Conservation (phyloP, 2,113 vertebrate genomes). For the Mesembrinibis cayennensis region DNA sequence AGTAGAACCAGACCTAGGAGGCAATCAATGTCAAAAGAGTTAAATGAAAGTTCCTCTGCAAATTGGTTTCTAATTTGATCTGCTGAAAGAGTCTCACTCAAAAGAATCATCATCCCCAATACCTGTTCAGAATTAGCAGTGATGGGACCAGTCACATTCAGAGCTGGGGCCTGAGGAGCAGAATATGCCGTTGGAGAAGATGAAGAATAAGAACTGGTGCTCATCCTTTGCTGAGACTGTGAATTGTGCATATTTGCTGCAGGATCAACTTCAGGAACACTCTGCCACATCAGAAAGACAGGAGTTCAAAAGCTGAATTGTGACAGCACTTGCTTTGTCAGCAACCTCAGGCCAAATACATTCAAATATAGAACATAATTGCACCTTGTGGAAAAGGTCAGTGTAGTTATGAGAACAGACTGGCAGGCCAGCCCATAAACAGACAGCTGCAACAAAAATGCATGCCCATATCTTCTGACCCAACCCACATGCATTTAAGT, state of each 20-base stretch:
- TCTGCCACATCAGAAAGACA: slow-evolving; percentile 68
- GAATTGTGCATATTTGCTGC: slow-evolving; percentile 78
- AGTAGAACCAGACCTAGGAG: background rate
- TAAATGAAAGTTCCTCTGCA: background rate
- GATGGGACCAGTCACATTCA: slow-evolving; percentile 85
- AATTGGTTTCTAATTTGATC: background rate
- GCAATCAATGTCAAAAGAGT: background rate
- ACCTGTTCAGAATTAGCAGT: slow-evolving; percentile 95
- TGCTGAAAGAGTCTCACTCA: background rate
- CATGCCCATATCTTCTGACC: background rate
- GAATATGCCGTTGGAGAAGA: slow-evolving; percentile 71
- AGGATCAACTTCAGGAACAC: slow-evolving; percentile 90
- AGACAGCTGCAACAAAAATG: background rate
- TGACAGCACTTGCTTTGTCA: slow-evolving; percentile 37
- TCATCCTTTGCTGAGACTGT: slow-evolving; percentile 76
- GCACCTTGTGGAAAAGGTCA: slow-evolving; percentile 49
- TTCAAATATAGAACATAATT: slow-evolving; percentile 40
- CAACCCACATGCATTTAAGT: background rate
- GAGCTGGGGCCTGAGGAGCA: slow-evolving; percentile 75
- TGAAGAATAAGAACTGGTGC: slow-evolving; percentile 71
- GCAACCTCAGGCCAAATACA: slow-evolving; percentile 13
- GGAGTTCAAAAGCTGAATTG: slow-evolving; percentile 9
- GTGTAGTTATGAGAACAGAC: background rate
- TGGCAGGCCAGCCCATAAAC: background rate
- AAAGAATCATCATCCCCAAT: slow-evolving; percentile 2